Percentiles rank a stretch among this genome's conserved stretches.
Evolutionary conservation across 2,888 invertebrate genomes (phyloP).

Genomic region (Brenthis daphne): DNA sequence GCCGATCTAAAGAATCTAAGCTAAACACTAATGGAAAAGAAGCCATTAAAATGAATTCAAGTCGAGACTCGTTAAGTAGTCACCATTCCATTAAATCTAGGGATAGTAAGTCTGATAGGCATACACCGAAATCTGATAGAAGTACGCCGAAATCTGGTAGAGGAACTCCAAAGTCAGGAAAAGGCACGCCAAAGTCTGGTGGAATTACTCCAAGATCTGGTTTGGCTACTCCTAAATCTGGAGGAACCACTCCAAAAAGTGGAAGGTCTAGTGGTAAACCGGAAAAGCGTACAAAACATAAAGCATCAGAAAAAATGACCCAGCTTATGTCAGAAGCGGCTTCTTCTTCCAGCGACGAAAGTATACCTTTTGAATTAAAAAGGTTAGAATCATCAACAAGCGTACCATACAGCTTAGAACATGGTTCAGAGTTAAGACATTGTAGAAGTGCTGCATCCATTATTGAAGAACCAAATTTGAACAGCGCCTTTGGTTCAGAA

Average conservation of each 20-base stretch:
- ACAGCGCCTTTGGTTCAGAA: slow-evolving; percentile 83
- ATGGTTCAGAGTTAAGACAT: slow-evolving; percentile 77
- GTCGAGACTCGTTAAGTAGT: slow-evolving; percentile 77
- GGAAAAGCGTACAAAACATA: slow-evolving; percentile 73
- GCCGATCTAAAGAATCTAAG: slow-evolving; percentile 75
- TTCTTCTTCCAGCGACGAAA: slow-evolving; percentile 83
- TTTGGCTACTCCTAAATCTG: slow-evolving; percentile 72
- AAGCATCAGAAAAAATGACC: slow-evolving; percentile 78
- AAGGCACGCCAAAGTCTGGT: slow-evolving; percentile 73
- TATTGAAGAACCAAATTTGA: slow-evolving; percentile 80
- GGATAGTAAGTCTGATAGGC: slow-evolving; percentile 76
- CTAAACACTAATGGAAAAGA: slow-evolving; percentile 69
- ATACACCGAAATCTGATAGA: slow-evolving; percentile 74
- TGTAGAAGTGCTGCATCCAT: slow-evolving; percentile 82
- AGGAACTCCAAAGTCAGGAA: slow-evolving; percentile 70
- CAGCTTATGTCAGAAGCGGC: slow-evolving; percentile 81
- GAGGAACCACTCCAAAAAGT: slow-evolving; percentile 81
- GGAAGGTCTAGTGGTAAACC: slow-evolving; percentile 79
- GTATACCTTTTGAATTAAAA: slow-evolving; percentile 74
- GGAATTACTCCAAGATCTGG: slow-evolving; percentile 72
- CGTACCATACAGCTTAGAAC: slow-evolving; percentile 84
- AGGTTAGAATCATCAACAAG: slow-evolving; percentile 83
- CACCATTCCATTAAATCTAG: slow-evolving; percentile 77
- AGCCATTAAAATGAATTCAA: slow-evolving; percentile 69
- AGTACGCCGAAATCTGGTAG: slow-evolving; percentile 77